A percentile compares a stretch with the other conserved stretches of the same genome.
phyloP scores from a whole-genome alignment of 2,888 invertebrate species.

The Andrena praecox region DNA sequence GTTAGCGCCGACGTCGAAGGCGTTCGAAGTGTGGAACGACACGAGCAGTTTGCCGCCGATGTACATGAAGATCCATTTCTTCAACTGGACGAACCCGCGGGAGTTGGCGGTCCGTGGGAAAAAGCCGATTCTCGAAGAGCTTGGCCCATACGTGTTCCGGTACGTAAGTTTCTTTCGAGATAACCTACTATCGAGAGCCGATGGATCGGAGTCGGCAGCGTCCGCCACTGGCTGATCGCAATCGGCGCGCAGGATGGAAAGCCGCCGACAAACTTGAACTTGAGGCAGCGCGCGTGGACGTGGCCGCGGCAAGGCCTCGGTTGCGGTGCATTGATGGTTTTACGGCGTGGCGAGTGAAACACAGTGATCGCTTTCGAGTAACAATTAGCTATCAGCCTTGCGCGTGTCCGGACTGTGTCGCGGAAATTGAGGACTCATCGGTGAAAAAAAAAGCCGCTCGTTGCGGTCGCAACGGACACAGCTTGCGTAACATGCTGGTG shows the following conservation, averaged over 20 bases:
- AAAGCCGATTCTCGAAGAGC: conserved; percentile 86
- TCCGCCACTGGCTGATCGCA: background rate
- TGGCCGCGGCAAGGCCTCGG: background rate
- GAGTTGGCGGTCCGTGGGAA: conserved; percentile 86
- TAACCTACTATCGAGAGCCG: too few relatives aligned
- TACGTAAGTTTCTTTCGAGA: conserved; percentile 64
- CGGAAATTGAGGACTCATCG: conserved; percentile 19
- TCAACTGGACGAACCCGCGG: conserved; percentile 93
- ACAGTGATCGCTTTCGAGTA: conserved; percentile 18
- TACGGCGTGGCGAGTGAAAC: background rate
- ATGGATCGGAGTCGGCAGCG: background rate
- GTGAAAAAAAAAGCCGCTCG: background rate
- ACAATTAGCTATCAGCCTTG: conserved; percentile 25
- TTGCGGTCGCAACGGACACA: conserved; percentile 19
- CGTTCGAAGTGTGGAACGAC: conserved; percentile 90
- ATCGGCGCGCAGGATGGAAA: too few relatives aligned
- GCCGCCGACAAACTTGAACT: background rate
- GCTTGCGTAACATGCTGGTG: conserved; percentile 22
- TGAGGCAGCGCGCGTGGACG: background rate
- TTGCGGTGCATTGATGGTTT: background rate
- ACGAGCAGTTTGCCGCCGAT: conserved; percentile 88
- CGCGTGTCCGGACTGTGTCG: background rate
- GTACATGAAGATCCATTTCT: conserved; percentile 89
- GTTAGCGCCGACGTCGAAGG: conserved; percentile 87
- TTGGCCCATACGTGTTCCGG: conserved; percentile 85